phyloP scores from a whole-genome alignment of 2,888 invertebrate genomes.

The Amiota communis region DNA sequence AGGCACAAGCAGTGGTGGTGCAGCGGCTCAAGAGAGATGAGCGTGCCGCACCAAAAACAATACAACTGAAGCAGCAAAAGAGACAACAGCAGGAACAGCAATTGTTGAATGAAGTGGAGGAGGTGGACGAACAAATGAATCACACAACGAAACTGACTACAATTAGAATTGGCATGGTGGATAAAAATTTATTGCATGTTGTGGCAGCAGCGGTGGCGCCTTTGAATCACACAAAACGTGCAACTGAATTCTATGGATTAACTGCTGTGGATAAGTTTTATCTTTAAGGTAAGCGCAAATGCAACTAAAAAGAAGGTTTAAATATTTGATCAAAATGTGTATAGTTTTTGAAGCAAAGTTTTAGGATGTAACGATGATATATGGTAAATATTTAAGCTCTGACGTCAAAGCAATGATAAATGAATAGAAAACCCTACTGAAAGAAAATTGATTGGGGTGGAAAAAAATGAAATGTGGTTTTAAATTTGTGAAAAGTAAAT shows the following conservation, averaged over 20 bases:
- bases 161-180: not conserved
- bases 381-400: not conserved
- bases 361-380: not conserved
- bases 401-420: no score
- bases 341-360: slow-evolving; percentile 10
- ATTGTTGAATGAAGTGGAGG: slow-evolving; percentile 45
- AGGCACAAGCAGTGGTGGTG: slow-evolving; percentile 78
- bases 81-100: slow-evolving; percentile 77
- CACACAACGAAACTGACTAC: not conserved
- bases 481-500: no score
- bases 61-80: slow-evolving; percentile 74
- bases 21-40: slow-evolving; percentile 74
- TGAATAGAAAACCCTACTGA: no score
- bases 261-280: slow-evolving; percentile 2
- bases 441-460: no score
- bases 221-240: slow-evolving; percentile 9
- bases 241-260: not conserved
- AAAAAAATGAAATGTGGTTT: no score
- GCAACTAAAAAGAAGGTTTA: no score
- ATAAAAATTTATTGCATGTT: not conserved
- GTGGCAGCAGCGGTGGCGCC: not conserved
- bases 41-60: slow-evolving; percentile 80
- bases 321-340: not conserved
- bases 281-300: not conserved
- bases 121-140: slow-evolving; percentile 14